Base-by-base conservation (phyloP, 1,140 invertebrate species). In the Ylistrum balloti region DNA sequence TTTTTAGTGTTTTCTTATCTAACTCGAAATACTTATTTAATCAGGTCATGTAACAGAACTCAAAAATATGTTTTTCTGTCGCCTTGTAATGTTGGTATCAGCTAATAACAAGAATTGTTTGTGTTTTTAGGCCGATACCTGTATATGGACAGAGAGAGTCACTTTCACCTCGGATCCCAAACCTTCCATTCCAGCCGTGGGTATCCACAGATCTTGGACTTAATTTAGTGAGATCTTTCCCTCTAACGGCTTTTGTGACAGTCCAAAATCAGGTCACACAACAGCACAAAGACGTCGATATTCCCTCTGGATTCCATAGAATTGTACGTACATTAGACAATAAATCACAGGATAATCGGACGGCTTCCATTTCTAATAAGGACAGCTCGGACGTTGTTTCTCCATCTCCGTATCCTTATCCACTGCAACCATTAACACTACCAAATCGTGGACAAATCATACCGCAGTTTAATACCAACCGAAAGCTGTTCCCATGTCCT, bases 401-500 rank as follows among this genome's bases (percentile, higher is more conserved):
- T 5, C 3, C 56, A 5, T 74, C 56, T 5, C 22, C 56, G 56
- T 74, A 74, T 28, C 56, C 56, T 2, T 74, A 28, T 74, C 5
- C 56, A 5, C n/a, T 74, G 11, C 56, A 74, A n/a, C 56, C 56
- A n/a, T 74, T 74, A 11, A n/a, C 28, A 28, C 17, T 74, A 74
- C 56, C 22, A 74, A 74, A 74, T n/a, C 22, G 56, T 2, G 56
- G 56, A 28, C 56, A 74, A 28, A 7, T 74, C 5, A 74, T 74
- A 3, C 13, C 56, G 28, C 56, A n/a, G 13, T n/a, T 74, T n/a
- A 74, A 74, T 17, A n/a, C 28, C 56, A 74, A 28, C 56, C 86
- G 95, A 0, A 95, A 95, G 88, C 89, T 95, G 33, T 95, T 95
- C 86, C 95, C 94, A 0, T 96, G 95, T 91, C 93, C 95, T 0